Percentiles rank a stretch among this genome's conserved stretches.
These are phyloP conservation scores for Phyllopteryx taeniolatus DNA, from an alignment of 2,113 vertebrate species.

Conservation along the genomic window DNA sequence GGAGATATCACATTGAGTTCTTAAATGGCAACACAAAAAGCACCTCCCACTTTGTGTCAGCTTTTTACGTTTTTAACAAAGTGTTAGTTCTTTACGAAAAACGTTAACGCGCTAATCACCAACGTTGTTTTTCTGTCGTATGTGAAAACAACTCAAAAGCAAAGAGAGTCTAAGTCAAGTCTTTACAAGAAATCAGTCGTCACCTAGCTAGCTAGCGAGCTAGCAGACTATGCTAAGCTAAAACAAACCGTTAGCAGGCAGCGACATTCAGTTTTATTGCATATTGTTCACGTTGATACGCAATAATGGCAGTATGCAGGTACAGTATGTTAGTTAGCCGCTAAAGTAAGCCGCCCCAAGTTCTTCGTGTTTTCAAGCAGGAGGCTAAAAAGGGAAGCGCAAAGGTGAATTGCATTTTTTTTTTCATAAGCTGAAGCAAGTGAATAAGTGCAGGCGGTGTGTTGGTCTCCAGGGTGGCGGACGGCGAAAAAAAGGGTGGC, in stretches of 20 bases:
- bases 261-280: not conserved
- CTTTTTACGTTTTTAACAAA: not conserved
- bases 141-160: not conserved
- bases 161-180: constrained; percentile 3
- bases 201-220: not conserved
- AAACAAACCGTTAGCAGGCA: not conserved
- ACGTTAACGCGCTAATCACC: not conserved
- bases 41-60: not conserved
- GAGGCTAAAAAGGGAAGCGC: not conserved
- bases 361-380: not conserved
- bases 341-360: not conserved
- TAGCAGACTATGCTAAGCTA: not conserved
- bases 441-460: constrained; percentile 8
- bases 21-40: not conserved
- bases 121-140: not conserved
- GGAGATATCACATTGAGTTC: not conserved
- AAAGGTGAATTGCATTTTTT: not conserved
- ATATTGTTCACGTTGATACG: not conserved
- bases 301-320: not conserved
- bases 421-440: constrained; percentile 17
- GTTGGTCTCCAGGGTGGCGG: constrained; percentile 25
- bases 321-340: not conserved
- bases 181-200: not conserved
- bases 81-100: not conserved
- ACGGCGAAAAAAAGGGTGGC: constrained; percentile 32